Conservation (phyloP, 2,113 vertebrate species). For the Marmota monax region DNA sequence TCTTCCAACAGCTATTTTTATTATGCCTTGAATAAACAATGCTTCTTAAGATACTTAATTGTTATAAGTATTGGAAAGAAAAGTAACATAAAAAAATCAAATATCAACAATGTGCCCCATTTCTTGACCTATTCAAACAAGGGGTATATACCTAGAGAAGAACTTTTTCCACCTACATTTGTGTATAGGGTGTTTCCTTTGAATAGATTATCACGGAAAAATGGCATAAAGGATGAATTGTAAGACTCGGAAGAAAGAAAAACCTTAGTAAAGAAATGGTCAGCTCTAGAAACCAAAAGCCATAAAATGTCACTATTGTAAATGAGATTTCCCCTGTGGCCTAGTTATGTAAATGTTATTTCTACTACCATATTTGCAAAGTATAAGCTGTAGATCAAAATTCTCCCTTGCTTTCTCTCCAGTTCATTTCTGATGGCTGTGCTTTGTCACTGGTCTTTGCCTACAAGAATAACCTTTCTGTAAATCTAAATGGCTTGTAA, state of each 20-base stretch:
- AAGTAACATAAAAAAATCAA: neutral
- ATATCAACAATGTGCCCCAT: neutral
- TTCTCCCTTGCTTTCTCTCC: neutral
- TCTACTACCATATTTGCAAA: neutral
- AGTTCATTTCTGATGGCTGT: neutral
- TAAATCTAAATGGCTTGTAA: neutral
- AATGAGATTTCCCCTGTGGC: neutral
- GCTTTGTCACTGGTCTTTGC: neutral
- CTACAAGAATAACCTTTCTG: neutral
- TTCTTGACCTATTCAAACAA: neutral
- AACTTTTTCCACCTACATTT: neutral
- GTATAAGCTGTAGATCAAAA: neutral
- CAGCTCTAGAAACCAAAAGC: constrained; percentile 14
- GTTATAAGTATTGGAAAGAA: neutral
- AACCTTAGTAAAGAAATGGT: neutral
- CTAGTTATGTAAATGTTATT: neutral
- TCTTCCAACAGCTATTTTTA: constrained; percentile 63
- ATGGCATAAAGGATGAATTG: neutral
- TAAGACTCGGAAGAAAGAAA: neutral
- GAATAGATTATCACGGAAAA: neutral
- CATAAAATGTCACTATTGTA: neutral
- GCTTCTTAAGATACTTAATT: constrained; percentile 32
- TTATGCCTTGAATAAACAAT: neutral
- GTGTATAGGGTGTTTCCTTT: neutral
- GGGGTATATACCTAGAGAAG: neutral